A percentile compares a stretch with the other conserved stretches of the same genome.
These are phyloP conservation scores for Sebastes taczanowskii DNA, from an alignment of 2,797 vertebrate species.

Conservation along the genomic window DNA sequence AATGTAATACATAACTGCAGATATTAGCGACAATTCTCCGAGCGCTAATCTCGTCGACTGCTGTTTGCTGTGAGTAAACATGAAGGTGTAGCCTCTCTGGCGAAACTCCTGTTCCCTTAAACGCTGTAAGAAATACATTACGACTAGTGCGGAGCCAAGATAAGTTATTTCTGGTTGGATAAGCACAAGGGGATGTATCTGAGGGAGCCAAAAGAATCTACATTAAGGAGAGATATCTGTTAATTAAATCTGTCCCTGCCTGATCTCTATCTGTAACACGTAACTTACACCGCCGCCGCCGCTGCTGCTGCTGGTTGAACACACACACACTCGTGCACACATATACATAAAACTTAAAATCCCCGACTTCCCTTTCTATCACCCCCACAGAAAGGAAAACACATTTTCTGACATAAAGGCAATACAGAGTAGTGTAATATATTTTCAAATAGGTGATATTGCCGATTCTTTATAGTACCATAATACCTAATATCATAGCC, in stretches of 20 bases:
- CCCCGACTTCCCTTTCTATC: conserved; percentile 44
- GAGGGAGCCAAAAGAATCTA: conserved; percentile 80
- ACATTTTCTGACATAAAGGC: conserved; percentile 31
- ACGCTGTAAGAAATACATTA: conserved; percentile 74
- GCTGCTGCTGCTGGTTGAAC: conserved; percentile 52
- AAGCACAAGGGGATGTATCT: conserved; percentile 77
- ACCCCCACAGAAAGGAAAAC: conserved; percentile 28
- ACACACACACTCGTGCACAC: conserved; percentile 7
- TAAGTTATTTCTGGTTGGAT: conserved; percentile 81
- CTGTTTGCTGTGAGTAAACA: conserved; percentile 70
- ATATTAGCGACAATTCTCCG: conserved; percentile 55
- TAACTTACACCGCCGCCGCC: conserved; percentile 76
- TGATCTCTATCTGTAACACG: conserved; percentile 81
- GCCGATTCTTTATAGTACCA: conserved; percentile 30
- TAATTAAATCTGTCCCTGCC: conserved; percentile 85
- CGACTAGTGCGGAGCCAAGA: conserved; percentile 70
- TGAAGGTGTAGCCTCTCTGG: conserved; percentile 58
- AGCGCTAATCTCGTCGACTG: conserved; percentile 59
- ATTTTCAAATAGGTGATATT: conserved; percentile 28
- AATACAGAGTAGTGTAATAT: conserved; percentile 9
- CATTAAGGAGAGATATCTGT: conserved; percentile 85
- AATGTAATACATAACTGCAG: conserved; percentile 38
- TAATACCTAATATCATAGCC: conserved; percentile 22
- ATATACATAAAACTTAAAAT: conserved; percentile 55
- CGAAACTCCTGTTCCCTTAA: conserved; percentile 66